phyloP scores from a whole-genome alignment of 2,888 invertebrate species.

The Eumerus sabulonum region DNA sequence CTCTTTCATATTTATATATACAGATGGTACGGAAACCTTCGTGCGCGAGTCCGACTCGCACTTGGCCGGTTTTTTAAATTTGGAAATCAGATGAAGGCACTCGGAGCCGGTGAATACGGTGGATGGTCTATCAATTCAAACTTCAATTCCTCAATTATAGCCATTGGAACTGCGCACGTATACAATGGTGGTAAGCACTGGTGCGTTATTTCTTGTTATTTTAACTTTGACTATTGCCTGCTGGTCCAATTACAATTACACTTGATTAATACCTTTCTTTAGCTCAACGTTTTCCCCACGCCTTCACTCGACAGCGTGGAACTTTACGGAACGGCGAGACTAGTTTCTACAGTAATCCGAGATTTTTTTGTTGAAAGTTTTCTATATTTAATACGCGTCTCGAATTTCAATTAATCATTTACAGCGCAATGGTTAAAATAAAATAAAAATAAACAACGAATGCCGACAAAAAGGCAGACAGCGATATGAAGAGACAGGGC shows the following conservation, averaged over 20 bases:
- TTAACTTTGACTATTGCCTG: constrained; percentile 22
- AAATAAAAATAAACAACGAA: constrained; percentile 18
- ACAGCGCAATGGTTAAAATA: constrained; percentile 29
- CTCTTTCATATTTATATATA: too few species aligned
- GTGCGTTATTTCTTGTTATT: constrained; percentile 30
- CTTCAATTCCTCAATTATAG: too few species aligned
- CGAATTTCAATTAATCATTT: constrained; percentile 50
- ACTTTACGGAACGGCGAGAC: constrained; percentile 5
- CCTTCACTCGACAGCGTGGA: neutral
- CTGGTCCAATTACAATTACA: constrained; percentile 44
- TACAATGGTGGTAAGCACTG: constrained; percentile 31
- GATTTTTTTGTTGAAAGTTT: constrained; percentile 41
- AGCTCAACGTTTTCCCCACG: constrained; percentile 6
- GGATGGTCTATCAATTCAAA: too few species aligned
- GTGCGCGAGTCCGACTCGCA: too few species aligned
- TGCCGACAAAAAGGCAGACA: constrained; percentile 41
- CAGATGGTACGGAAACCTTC: too few species aligned
- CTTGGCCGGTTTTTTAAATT: too few species aligned
- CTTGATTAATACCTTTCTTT: constrained; percentile 27
- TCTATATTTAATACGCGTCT: constrained; percentile 46
- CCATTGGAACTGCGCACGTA: too few species aligned
- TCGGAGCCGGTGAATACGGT: too few species aligned
- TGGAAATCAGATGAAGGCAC: too few species aligned
- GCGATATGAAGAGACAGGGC: constrained; percentile 10
- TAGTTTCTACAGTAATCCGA: constrained; percentile 33